Evolutionary conservation across 2,888 invertebrate genomes (phyloP).

Genomic region (Pharmacophagus antenor): DNA sequence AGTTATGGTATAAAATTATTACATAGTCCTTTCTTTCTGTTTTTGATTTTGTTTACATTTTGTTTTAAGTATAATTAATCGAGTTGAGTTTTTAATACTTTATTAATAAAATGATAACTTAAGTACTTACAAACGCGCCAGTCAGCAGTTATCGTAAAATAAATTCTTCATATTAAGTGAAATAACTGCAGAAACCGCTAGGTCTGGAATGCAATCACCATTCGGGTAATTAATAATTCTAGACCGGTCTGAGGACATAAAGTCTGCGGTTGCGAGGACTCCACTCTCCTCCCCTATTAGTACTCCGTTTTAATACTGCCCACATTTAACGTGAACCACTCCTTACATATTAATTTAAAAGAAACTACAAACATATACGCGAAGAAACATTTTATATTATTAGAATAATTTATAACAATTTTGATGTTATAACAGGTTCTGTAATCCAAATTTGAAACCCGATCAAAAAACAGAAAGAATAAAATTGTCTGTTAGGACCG

Average conservation of each 20-base stretch:
- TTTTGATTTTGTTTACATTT: too few species aligned
- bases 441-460: too few species aligned
- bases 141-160: constrained; percentile 7
- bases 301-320: constrained; percentile 71
- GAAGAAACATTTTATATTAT: constrained; percentile 32
- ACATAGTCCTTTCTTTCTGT: too few species aligned
- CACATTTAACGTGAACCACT: constrained; percentile 64
- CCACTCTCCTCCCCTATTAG: constrained; percentile 59
- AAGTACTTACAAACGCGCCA: neutral
- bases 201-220: constrained; percentile 71
- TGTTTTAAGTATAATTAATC: neutral
- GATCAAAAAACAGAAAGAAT: too few species aligned
- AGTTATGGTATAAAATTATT: too few species aligned
- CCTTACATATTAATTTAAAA: constrained; percentile 72
- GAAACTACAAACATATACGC: constrained; percentile 40
- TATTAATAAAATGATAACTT: neutral
- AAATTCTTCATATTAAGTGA: constrained; percentile 28
- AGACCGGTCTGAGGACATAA: constrained; percentile 72
- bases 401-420: neutral
- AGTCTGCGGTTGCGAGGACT: constrained; percentile 63
- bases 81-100: neutral
- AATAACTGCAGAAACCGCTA: constrained; percentile 52
- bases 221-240: constrained; percentile 78
- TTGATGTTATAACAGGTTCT: too few species aligned
- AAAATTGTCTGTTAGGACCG: too few species aligned